Evolutionary conservation across 2,888 invertebrate species (phyloP), one percentile per base, ranked within the genome.

Genomic region (Spilarctia lutea): DNA sequence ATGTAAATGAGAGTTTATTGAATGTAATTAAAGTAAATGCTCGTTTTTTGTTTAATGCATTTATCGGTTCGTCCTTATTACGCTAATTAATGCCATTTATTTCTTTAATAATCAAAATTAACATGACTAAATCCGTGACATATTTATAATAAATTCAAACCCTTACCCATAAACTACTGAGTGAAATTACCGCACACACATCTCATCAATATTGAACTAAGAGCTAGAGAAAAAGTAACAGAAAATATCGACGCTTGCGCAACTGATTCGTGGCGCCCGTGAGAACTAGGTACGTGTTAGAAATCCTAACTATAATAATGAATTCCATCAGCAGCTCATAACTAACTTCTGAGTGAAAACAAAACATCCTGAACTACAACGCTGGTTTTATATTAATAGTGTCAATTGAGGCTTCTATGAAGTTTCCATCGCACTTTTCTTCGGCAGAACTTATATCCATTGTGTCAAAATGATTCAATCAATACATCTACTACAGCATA

Each of bases 261-360:
- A 90, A 90, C 83, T 80, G 74, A 76, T 79, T 76, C 76, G 80
- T 83, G 77, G 81, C 81, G 77, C 75, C 83, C 93, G 94, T 95
- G 95, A 89, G 95, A 95, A 95, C 90, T 85, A 80, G 83, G 90
- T 91, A 95, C 95, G 95, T 95, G 95, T 88, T 88, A 88, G 88
- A 91, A 93, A 92, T 94, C 82, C 87, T 86, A 91, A 91, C 52
- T 56, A 56, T 90, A 92, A 92, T 92, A 75, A 87, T 82, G 75
- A 83, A 87, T 88, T 84, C 86, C 82, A 81, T 81, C 82, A 86
- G 80, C 79, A 79, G 73, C 78, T 84, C 77, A 87, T 87, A 88
- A 85, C 82, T 86, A 87, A 84, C 81, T 66, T 83, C 76, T 60
- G 75, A 85, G 84, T 84, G 86, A 86, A 88, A 88, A 85, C 82